A percentile compares a stretch with the other conserved stretches of the same genome.
Conservation (phyloP, 2,113 vertebrate species). For the Bubo blakistoni region DNA sequence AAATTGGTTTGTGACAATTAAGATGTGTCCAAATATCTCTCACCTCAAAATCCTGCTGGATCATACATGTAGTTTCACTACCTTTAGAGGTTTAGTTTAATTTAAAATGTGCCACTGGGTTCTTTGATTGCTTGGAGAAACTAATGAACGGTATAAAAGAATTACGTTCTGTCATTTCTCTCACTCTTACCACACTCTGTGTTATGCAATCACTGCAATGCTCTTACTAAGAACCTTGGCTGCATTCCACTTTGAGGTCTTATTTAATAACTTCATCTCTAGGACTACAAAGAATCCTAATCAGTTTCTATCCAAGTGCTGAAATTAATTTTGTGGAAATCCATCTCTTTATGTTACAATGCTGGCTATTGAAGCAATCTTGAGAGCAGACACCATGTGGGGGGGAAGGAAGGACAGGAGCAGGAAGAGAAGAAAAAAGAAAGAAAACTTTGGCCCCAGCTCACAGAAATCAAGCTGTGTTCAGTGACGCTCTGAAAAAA, state of each 20-base stretch:
- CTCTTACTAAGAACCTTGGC: neutral
- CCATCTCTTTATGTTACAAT: conserved; percentile 5
- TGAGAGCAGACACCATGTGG: conserved; percentile 41
- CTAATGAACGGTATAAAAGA: neutral
- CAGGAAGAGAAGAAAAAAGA: neutral
- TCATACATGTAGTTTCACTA: neutral
- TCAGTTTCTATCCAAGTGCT: conserved; percentile 20
- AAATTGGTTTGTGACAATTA: neutral
- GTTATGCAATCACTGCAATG: neutral
- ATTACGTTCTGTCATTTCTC: neutral
- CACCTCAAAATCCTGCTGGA: neutral
- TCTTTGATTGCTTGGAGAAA: neutral
- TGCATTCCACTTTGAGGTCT: neutral
- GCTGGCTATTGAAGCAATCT: conserved; percentile 24
- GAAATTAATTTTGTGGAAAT: conserved; percentile 47
- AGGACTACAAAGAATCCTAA: conserved; percentile 34
- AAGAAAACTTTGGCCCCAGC: neutral
- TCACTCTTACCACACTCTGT: neutral
- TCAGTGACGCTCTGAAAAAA: neutral
- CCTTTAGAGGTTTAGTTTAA: neutral
- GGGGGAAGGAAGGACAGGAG: neutral
- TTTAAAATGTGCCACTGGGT: neutral
- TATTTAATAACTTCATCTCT: conserved; percentile 27
- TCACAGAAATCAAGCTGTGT: conserved; percentile 45
- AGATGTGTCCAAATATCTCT: neutral